Percentiles rank a stretch among this genome's conserved stretches.
Conservation (phyloP, 2,113 vertebrate genomes). For the Clarias gariepinus region DNA sequence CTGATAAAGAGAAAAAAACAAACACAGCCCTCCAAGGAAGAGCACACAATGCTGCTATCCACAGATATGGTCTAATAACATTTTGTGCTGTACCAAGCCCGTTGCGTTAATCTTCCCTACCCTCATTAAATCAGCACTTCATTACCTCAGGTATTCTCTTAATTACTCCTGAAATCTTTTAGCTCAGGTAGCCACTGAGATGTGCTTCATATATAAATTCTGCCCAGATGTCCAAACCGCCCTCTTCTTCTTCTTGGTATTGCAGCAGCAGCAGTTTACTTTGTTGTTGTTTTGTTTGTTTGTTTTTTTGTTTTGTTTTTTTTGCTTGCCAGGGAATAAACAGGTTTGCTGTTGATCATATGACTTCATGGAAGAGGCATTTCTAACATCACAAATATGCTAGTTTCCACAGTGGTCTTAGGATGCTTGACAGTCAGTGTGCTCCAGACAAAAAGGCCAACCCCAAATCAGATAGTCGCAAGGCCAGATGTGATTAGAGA, state of each 20-base stretch:
- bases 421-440: constrained; percentile 41
- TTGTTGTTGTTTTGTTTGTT: not conserved
- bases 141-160: constrained; percentile 65
- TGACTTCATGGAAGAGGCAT: constrained; percentile 50
- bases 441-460: constrained; percentile 46
- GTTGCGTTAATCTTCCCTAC: constrained; percentile 64
- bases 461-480: constrained; percentile 64
- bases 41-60: constrained; percentile 66
- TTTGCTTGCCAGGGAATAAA: not conserved
- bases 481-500: constrained; percentile 66
- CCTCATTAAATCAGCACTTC: constrained; percentile 68
- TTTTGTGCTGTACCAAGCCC: constrained; percentile 61
- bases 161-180: constrained; percentile 65
- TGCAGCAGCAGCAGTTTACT: constrained; percentile 25
- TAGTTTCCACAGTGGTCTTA: constrained; percentile 31
- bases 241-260: constrained; percentile 15
- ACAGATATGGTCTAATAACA: constrained; percentile 60
- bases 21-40: constrained; percentile 66
- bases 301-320: not conserved
- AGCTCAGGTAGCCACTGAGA: constrained; percentile 51
- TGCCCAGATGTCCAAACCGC: constrained; percentile 16
- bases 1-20: constrained; percentile 63
- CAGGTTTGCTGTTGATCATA: constrained; percentile 36
- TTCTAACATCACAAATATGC: constrained; percentile 64
- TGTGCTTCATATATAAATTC: constrained; percentile 55